Conservation (phyloP, 2,888 invertebrate genomes). For the Lochmaea crataegi region DNA sequence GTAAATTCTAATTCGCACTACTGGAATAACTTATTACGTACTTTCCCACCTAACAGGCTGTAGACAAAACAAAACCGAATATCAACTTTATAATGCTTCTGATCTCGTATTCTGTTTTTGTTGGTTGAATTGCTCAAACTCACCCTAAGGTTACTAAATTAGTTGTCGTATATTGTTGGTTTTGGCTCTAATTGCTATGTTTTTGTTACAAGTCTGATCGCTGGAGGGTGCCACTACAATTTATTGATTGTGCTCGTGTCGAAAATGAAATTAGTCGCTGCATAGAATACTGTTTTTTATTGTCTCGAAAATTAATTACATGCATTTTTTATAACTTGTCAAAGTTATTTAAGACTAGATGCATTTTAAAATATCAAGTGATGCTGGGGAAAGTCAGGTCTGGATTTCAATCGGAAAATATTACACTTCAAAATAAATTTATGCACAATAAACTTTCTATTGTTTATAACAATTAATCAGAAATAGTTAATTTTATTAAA, state of each 20-base stretch:
- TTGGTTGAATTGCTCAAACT: constrained; percentile 21
- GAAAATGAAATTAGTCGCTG: neutral
- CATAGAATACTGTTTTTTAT: neutral
- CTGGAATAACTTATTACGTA: neutral
- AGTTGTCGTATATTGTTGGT: constrained; percentile 29
- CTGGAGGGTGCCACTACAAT: neutral
- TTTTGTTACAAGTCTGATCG: constrained; percentile 21
- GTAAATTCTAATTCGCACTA: neutral
- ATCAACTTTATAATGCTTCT: constrained; percentile 25
- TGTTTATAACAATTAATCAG: too few relatives aligned
- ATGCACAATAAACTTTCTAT: too few relatives aligned
- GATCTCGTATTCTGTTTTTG: constrained; percentile 28
- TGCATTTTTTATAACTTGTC: too few relatives aligned
- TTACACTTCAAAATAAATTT: too few relatives aligned
- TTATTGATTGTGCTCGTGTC: neutral
- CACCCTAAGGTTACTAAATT: constrained; percentile 28
- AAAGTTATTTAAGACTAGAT: neutral
- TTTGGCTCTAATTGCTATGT: constrained; percentile 26
- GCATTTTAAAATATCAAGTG: too few relatives aligned
- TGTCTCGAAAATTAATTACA: too few relatives aligned
- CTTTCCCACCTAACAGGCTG: constrained; percentile 1
- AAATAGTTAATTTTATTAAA: too few relatives aligned
- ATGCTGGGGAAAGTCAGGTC: neutral
- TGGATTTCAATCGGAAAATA: too few relatives aligned
- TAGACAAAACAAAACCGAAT: constrained; percentile 21